These are phyloP conservation scores for Camponotus floridanus DNA, from an alignment of 1,140 invertebrate species.

Conservation along the genomic window DNA sequence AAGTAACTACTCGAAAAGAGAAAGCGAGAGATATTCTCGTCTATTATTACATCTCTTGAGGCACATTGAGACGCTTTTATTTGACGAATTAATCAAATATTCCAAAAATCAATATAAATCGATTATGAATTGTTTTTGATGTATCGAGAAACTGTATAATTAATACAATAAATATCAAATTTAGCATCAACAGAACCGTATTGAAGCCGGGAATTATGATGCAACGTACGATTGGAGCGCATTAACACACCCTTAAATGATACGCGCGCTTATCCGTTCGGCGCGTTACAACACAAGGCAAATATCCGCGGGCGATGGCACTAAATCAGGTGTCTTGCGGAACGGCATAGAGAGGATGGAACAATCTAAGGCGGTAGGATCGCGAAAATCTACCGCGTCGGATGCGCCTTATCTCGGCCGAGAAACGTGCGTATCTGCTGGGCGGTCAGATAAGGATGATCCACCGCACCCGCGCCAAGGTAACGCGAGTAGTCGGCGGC, in stretches of 20 bases:
- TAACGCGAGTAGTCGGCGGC: slow-evolving; percentile 47
- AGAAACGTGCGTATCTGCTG: slow-evolving; percentile 62
- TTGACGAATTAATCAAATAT: background rate
- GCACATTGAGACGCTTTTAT: background rate
- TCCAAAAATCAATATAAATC: too few relatives aligned
- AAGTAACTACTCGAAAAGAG: too few relatives aligned
- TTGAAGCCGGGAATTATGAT: background rate
- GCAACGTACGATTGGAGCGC: slow-evolving; percentile 24
- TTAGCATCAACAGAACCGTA: background rate
- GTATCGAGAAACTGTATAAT: too few relatives aligned
- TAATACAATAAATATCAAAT: too few relatives aligned
- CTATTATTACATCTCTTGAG: background rate
- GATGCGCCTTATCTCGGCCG: slow-evolving; percentile 66
- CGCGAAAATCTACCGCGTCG: slow-evolving; percentile 65
- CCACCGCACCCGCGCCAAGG: slow-evolving; percentile 25
- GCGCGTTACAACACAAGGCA: slow-evolving; percentile 36
- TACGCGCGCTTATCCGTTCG: slow-evolving; percentile 42
- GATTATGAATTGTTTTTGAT: too few relatives aligned
- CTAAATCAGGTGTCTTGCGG: slow-evolving; percentile 38
- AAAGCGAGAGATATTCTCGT: background rate
- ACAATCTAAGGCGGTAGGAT: slow-evolving; percentile 49
- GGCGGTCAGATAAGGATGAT: slow-evolving; percentile 65
- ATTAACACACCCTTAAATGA: slow-evolving; percentile 47
- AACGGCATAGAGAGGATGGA: slow-evolving; percentile 40
- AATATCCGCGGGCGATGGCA: slow-evolving; percentile 55